Base-by-base conservation (phyloP, 1,140 invertebrate species). In the Branchinecta lindahli region DNA sequence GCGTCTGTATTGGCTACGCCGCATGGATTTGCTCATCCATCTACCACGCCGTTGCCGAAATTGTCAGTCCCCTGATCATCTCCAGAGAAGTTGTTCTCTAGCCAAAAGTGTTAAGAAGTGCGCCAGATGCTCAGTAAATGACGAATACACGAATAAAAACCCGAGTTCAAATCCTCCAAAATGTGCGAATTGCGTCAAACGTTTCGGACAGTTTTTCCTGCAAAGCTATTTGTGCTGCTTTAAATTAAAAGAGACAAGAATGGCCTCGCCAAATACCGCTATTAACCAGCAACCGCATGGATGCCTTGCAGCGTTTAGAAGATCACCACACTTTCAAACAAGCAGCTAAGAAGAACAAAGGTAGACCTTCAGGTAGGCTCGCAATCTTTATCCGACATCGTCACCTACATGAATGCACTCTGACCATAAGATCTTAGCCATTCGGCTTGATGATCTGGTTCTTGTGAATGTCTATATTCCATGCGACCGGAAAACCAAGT, bases 1-100 rank as follows among this genome's bases (percentile, higher is more conserved):
- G 47, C 47, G 47, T 52, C 9, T 9, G n/a, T 9, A n/a, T 52
- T 52, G 47, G 47, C n/a, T 52, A 52, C n/a, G 9, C 47, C 47
- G 47, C 9, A n/a, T 52, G 9, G n/a, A 52, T 52, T 9, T 9
- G 47, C n/a, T 52, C 47, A 9, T 9, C 9, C 47, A n/a, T 52
- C 47, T n/a, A n/a, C 47, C 47, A 9, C 9, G 47, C 9, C n/a
- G 47, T 52, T 52, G 47, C n/a, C n/a, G n/a, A 9, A 52, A 52
- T n/a, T 52, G 47, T n/a, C 47, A 52, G n/a, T 52, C 47, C 9
- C 47, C n/a, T 52, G n/a, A 52, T 52, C 47, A 52, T 52, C 47
- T 52, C 9, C 9, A 52, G 47, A n/a, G 9, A 9, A 52, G 47
- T 52, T 52, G 47, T 52, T n/a, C n/a, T n/a, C n/a, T n/a, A n/a